Evolutionary conservation across 2,888 invertebrate species (phyloP), one percentile per base, ranked within the genome.

Genomic region (Lobophora halterata): DNA sequence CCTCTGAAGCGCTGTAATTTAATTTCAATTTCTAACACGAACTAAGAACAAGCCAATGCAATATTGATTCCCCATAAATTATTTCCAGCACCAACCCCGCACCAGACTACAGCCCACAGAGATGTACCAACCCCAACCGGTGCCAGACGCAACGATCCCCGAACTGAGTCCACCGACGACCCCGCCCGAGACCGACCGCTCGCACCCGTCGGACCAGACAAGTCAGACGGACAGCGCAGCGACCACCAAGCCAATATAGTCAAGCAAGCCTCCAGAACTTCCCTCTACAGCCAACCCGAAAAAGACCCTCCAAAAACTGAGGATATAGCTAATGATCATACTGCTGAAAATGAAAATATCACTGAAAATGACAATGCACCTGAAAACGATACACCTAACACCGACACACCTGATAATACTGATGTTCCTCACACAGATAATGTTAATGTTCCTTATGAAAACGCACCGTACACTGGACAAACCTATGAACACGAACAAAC

Each of bases 71-170:
- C n/a, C n/a, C n/a, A n/a, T n/a, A n/a, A n/a, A n/a, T n/a, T n/a
- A n/a, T n/a, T 29, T 76, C 10, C 71, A 87, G 87, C 87, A 87
- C 86, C 72, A 67, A 44, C 87, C 87, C 47, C 87, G 86, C 76
- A 75, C 81, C 31, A 70, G 55, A 44, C 83, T 72, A 19, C 71
- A 61, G 36, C 81, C 71, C 52, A 70, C 70, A 52, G 81, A 79
- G 65, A 67, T 72, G 53, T 71, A 65, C 62, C 73, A 66, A 26
- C 71, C 76, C 49, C 74, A 50, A 27, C 83, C 79, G 47, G 53
- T 63, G 35, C 77, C 79, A 49, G 86, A 85, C 71, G 64, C 65
- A 61, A 75, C 69, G 26, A 83, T 86, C 23, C 82, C 83, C 29
- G 86, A 83, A 56, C 49, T 81, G 69, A 82, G 70, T 40, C 87